phyloP scores from a whole-genome alignment of 2,797 vertebrate species.

The Geotrypetes seraphini region DNA sequence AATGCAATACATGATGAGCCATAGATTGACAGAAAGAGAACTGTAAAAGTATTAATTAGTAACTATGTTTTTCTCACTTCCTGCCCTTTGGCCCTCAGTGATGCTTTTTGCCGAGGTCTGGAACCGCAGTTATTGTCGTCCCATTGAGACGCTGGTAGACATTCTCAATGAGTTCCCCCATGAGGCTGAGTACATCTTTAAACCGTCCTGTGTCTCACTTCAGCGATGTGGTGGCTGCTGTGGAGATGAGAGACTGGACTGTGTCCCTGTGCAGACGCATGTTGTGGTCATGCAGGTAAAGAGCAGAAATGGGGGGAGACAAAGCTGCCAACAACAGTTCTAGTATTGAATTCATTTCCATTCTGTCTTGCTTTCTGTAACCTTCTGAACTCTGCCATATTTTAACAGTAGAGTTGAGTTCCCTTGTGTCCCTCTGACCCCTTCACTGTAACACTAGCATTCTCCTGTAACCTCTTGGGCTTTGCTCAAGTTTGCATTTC shows the following conservation, averaged over 20 bases:
- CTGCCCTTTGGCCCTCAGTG: constrained; percentile 42
- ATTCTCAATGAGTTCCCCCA: constrained; percentile 76
- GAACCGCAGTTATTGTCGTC: constrained; percentile 84
- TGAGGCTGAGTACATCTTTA: constrained; percentile 84
- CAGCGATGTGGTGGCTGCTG: constrained; percentile 86
- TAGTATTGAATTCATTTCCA: too few species aligned
- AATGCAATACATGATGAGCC: too few species aligned
- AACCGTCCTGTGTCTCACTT: constrained; percentile 81
- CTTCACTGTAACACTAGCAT: too few species aligned
- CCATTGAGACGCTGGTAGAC: constrained; percentile 82
- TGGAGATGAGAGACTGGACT: constrained; percentile 79
- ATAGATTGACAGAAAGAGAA: too few species aligned
- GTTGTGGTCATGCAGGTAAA: constrained; percentile 85
- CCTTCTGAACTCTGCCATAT: constrained; percentile 52
- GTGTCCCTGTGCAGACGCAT: constrained; percentile 62
- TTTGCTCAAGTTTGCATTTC: too few species aligned
- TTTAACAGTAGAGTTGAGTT: constrained; percentile 51
- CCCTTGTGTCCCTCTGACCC: too few species aligned
- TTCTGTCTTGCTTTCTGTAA: not conserved
- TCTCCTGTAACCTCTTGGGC: too few species aligned
- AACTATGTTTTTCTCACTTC: too few species aligned
- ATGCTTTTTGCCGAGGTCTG: constrained; percentile 83
- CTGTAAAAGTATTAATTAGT: too few species aligned
- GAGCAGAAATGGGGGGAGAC: not conserved
- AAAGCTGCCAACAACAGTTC: not conserved